phyloP scores from a whole-genome alignment of 2,113 vertebrate species.

The Nipponia nippon region DNA sequence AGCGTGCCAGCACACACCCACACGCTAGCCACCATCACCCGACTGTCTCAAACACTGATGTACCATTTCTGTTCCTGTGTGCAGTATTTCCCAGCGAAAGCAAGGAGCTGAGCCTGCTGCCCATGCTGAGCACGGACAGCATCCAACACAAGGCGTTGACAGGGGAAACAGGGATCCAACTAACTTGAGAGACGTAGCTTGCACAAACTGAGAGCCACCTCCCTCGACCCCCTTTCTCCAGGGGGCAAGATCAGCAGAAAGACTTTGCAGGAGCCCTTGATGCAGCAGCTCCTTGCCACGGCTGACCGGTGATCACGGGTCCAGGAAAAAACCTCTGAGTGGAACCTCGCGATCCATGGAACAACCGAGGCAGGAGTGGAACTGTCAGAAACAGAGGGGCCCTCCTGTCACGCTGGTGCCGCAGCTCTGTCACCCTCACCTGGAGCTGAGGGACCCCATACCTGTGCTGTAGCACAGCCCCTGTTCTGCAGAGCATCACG shows the following conservation, averaged over 20 bases:
- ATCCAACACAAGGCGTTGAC: fast-evolving
- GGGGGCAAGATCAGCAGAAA: background rate
- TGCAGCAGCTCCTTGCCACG: background rate
- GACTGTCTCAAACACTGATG: fast-evolving
- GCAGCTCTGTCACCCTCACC: background rate
- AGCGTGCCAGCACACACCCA: background rate
- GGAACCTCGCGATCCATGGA: fast-evolving
- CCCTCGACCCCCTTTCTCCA: background rate
- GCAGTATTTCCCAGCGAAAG: fast-evolving
- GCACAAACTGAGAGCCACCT: background rate
- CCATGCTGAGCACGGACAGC: fast-evolving
- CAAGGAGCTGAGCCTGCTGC: background rate
- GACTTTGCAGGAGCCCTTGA: background rate
- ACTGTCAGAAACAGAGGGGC: background rate
- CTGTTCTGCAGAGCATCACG: background rate
- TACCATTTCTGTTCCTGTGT: fast-evolving
- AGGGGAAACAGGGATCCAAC: fast-evolving
- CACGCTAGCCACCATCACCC: background rate
- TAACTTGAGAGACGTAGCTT: too few relatives aligned
- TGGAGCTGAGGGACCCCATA: background rate
- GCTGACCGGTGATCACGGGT: too few relatives aligned
- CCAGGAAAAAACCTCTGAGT: background rate
- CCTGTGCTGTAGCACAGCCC: background rate
- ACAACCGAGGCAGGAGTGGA: fast-evolving
- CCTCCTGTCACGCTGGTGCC: background rate